Evolutionary conservation across 2,888 invertebrate species (phyloP).

Genomic region (Megaustenia siamemsis): DNA sequence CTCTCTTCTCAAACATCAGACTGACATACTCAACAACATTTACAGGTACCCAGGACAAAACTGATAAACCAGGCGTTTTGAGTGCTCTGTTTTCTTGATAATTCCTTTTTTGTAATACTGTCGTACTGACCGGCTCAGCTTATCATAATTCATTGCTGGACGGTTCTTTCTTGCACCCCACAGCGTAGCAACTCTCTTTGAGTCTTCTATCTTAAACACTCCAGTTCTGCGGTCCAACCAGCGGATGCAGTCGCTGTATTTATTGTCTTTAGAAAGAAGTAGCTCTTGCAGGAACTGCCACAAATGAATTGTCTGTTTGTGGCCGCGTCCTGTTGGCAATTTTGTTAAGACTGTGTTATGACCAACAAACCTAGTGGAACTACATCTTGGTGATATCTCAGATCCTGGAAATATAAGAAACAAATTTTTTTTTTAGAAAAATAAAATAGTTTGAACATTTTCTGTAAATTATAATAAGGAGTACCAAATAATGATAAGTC

Average conservation of each 20-base stretch:
- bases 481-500: too few relatives aligned
- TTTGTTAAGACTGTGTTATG: neutral
- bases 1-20: neutral
- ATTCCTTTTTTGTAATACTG: slow-evolving; percentile 82
- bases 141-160: slow-evolving; percentile 99
- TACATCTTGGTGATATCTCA: neutral
- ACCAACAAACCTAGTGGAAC: neutral
- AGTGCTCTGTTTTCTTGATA: slow-evolving; percentile 95
- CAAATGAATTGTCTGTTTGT: slow-evolving; percentile 87
- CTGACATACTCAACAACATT: neutral
- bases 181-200: slow-evolving; percentile 95
- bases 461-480: too few relatives aligned
- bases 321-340: slow-evolving; percentile 48
- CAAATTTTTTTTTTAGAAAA: too few relatives aligned
- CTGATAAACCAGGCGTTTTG: slow-evolving; percentile 98
- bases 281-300: slow-evolving; percentile 99
- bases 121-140: slow-evolving; percentile 81
- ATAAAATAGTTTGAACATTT: too few relatives aligned
- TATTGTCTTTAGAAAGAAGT: slow-evolving; percentile 89
- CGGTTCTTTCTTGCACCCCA: slow-evolving; percentile 99
- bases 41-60: slow-evolving; percentile 87
- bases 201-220: slow-evolving; percentile 99
- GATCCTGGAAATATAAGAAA: slow-evolving; percentile 18
- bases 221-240: slow-evolving; percentile 95
- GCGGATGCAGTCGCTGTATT: slow-evolving; percentile 95